These are phyloP conservation scores for Leptothorax acervorum DNA, from an alignment of 2,888 invertebrate genomes.

Conservation along the genomic window DNA sequence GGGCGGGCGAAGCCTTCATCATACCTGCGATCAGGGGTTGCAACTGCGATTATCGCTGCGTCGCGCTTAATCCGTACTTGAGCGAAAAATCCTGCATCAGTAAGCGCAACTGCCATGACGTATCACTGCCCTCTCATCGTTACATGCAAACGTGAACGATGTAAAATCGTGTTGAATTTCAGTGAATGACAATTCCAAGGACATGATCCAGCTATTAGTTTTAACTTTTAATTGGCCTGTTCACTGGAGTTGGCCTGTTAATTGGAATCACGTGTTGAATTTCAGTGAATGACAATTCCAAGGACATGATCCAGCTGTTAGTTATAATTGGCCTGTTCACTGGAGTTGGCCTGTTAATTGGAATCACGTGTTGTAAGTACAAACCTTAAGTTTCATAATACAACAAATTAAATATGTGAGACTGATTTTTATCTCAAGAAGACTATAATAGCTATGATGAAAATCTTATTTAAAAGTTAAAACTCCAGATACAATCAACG, in stretches of 20 bases:
- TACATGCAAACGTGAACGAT: no score
- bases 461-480: background rate
- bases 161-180: slow-evolving; percentile 34
- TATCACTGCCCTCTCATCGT: background rate
- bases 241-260: no score
- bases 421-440: background rate
- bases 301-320: slow-evolving; percentile 79
- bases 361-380: slow-evolving; percentile 90
- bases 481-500: background rate
- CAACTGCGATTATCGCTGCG: slow-evolving; percentile 94
- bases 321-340: slow-evolving; percentile 74
- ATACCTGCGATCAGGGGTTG: slow-evolving; percentile 94
- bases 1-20: slow-evolving; percentile 92
- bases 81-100: slow-evolving; percentile 87
- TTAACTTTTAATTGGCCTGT: no score
- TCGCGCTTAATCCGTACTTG: slow-evolving; percentile 92
- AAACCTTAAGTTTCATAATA: background rate
- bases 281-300: no score
- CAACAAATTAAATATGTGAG: background rate
- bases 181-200: slow-evolving; percentile 80
- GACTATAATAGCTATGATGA: background rate
- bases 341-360: slow-evolving; percentile 86
- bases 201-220: no score
- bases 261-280: no score
- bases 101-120: slow-evolving; percentile 68